phyloP scores from a whole-genome alignment of 1,140 invertebrate species.

The Caenorhabditis elegans region WBcel235 BX284606.5:6102501-6103000 shows the following conservation, averaged over 20 bases:
- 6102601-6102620: neutral
- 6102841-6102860: conserved; percentile 33
- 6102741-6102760: neutral
- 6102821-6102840: neutral
- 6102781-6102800: conserved; percentile 27
- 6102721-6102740: neutral
- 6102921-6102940: neutral
- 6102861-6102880: conserved; percentile 19
- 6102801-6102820: conserved; percentile 37
- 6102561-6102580: neutral
- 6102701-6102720: neutral
- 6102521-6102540: too few species aligned
- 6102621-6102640: neutral
- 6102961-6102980: neutral
- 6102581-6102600: conserved; percentile 6
- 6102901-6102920: neutral
- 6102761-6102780: conserved; percentile 41
- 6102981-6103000: neutral
- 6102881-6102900: neutral
- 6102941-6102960: conserved; percentile 10
- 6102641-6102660: neutral
- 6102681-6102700: neutral
- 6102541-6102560: too few species aligned
- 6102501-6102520: too few species aligned
- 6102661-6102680: neutral